phyloP scores from a whole-genome alignment of 2,113 vertebrate genomes.

The Python bivittatus region DNA sequence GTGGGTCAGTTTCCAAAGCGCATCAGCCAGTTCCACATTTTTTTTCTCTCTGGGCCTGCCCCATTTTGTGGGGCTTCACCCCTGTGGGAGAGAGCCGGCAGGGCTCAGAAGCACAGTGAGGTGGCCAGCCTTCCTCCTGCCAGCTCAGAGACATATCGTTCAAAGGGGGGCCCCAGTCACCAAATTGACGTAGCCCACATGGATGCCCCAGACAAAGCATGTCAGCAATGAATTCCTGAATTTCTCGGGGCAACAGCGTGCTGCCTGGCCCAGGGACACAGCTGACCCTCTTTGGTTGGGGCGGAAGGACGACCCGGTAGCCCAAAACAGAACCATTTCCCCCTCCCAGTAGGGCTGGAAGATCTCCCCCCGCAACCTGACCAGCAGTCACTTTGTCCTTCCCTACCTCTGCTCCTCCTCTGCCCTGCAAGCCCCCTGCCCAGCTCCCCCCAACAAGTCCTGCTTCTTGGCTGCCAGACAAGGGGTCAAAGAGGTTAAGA shows the following conservation, averaged over 20 bases:
- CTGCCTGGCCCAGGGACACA: neutral
- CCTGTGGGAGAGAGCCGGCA: neutral
- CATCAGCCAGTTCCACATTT: conserved; percentile 69
- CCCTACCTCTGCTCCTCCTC: neutral
- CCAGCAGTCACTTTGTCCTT: neutral
- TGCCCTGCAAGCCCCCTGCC: neutral
- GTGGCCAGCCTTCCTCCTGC: neutral
- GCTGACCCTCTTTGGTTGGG: too few relatives aligned
- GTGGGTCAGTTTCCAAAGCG: conserved; percentile 72
- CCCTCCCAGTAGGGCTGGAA: neutral
- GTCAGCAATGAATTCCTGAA: neutral
- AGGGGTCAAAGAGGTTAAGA: neutral
- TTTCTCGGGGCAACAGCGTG: neutral
- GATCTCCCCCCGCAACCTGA: neutral
- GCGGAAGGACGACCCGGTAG: neutral
- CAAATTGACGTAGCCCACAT: neutral
- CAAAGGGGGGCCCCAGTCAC: neutral
- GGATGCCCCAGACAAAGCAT: neutral
- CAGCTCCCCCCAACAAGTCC: neutral
- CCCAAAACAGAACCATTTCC: neutral
- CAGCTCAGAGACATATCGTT: conserved; percentile 24
- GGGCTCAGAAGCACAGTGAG: neutral
- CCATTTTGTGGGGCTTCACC: conserved; percentile 46
- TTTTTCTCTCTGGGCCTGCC: conserved; percentile 71
- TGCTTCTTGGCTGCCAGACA: neutral